Evolutionary conservation across 2,113 vertebrate species (phyloP), one percentile per base, ranked within the genome.

Genomic region (Gavia stellata): DNA sequence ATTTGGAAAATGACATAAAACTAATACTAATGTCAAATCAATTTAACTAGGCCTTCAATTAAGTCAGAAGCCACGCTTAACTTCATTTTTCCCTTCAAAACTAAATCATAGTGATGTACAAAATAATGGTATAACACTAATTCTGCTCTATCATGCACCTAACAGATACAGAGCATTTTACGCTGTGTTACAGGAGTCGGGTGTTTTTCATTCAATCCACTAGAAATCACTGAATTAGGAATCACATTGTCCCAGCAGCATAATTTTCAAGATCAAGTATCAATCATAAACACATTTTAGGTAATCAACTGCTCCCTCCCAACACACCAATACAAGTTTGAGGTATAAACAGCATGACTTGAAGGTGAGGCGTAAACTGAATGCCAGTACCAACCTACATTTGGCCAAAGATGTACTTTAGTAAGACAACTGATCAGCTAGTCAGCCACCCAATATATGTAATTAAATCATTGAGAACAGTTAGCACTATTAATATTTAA

Each of bases 111-210:
- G 12, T 16, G 23, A 81, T 19, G 26, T 50, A 89, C 13, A 93
- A 47, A 89, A 91, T 20, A 77, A 80, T 5, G 47, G 15, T 58
- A 4, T 31, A 16, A 17, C 25, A 33, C 38, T 77, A 63, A 61
- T 65, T 50, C 33, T 61, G n/a, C 58, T 74, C 52, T 77, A 38
- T 33, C 25, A 40, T 1, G 21, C 38, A 65, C 16, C 12, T 59
- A 75, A 44, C 20, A 75, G 61, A 61, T 9, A 68, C 11, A 71
- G 29, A 74, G 25, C 10, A 77, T 52, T 52, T 38, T 15, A 59
- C 0, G 1, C 21, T 45, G 55, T 17, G 14, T 23, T 45, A 53
- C 19, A 50, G 33, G 17, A 84, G 40, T 7, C 0, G 0, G 9
- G 6, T 25, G 5, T 13, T 77, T 52, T 36, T 68, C 16, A 65